Conservation (phyloP, 1,140 invertebrate genomes). For the Drosophila lacertosa region DNA sequence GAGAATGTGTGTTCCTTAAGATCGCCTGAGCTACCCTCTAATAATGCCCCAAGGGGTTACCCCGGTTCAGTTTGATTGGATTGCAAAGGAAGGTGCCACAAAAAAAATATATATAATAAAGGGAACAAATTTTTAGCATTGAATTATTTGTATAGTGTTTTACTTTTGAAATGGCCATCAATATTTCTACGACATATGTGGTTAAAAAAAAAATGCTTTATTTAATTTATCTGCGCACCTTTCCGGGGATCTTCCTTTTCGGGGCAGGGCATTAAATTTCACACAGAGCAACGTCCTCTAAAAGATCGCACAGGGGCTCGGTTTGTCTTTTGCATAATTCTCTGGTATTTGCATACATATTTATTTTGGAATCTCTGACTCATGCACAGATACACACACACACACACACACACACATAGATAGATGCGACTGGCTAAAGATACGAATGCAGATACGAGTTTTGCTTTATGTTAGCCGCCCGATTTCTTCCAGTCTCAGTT, state of each 20-base stretch:
- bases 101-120: background rate
- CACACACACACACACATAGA: conserved; percentile 50
- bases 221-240: conserved; percentile 25
- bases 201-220: conserved; percentile 10
- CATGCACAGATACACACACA: conserved; percentile 47
- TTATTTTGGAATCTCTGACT: conserved; percentile 70
- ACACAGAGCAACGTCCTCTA: background rate
- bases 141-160: background rate
- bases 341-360: conserved; percentile 49
- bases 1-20: conserved; percentile 67
- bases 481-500: conserved; percentile 18
- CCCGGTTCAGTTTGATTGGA: conserved; percentile 60
- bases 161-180: conserved; percentile 31
- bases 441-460: conserved; percentile 32
- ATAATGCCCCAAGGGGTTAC: too few species aligned
- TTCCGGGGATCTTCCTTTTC: conserved; percentile 17
- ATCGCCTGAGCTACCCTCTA: too few species aligned
- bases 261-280: conserved; percentile 62
- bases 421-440: conserved; percentile 11
- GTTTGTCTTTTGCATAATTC: conserved; percentile 57
- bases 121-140: background rate
- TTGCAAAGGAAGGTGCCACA: conserved; percentile 30
- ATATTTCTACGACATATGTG: conserved; percentile 12
- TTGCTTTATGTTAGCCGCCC: conserved; percentile 38
- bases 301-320: background rate